Evolutionary conservation across 2,113 vertebrate genomes (phyloP).

Genomic region (Cygnus atratus): DNA sequence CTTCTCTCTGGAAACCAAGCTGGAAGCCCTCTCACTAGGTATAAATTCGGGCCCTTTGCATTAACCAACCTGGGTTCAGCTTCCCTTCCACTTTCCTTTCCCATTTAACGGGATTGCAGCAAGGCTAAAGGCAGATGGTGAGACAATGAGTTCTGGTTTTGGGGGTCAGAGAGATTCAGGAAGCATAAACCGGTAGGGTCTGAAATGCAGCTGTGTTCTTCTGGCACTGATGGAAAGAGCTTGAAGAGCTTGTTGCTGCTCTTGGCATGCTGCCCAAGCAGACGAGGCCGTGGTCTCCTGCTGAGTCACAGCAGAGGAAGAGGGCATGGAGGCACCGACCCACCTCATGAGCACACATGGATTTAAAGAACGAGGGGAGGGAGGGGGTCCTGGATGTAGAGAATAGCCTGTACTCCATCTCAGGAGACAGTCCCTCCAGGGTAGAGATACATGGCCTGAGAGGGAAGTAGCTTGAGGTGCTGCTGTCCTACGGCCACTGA

Average conservation of each 20-base stretch:
- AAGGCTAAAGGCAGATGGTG: not conserved
- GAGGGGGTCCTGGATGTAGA: not conserved
- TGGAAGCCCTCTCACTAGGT: not conserved
- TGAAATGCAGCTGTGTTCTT: not conserved
- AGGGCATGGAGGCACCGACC: not conserved
- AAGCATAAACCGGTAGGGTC: not conserved
- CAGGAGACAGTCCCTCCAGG: not conserved
- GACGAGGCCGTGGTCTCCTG: not conserved
- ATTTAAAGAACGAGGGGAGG: not conserved
- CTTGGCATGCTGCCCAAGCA: not conserved
- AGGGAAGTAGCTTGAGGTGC: not conserved
- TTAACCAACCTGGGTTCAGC: not conserved
- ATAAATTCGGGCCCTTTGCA: not conserved
- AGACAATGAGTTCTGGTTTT: not conserved
- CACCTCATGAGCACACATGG: accelerated
- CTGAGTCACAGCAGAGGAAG: not conserved
- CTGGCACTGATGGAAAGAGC: not conserved
- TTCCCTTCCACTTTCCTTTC: not conserved
- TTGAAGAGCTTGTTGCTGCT: not conserved
- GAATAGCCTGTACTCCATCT: not conserved
- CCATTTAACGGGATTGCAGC: not conserved
- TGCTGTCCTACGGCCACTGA: not conserved
- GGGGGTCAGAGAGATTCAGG: not conserved
- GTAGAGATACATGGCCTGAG: not conserved
- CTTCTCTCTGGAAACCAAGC: not conserved